Evolutionary conservation across 2,113 vertebrate genomes (phyloP).

Genomic region (Paradisaea rubra): DNA sequence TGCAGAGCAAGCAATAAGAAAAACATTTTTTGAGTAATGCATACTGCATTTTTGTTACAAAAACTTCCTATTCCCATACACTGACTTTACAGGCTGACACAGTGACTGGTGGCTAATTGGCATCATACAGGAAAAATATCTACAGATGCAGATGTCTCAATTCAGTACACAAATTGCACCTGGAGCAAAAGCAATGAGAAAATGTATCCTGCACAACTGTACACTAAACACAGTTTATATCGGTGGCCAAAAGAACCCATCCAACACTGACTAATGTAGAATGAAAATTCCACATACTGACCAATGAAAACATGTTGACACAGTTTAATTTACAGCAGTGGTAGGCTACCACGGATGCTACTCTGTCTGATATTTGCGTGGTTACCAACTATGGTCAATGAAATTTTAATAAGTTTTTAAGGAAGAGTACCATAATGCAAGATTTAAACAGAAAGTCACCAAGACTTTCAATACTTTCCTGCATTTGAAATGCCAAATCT

Average conservation of each 20-base stretch:
- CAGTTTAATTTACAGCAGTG: background rate
- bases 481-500: background rate
- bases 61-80: background rate
- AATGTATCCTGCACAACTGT: background rate
- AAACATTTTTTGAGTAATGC: background rate
- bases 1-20: background rate
- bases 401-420: background rate
- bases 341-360: background rate
- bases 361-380: background rate
- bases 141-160: background rate
- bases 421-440: background rate
- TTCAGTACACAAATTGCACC: background rate
- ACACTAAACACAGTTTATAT: background rate
- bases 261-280: background rate
- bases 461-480: background rate
- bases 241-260: background rate
- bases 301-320: background rate
- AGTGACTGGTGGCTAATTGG: background rate
- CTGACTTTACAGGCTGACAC: background rate
- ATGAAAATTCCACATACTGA: background rate
- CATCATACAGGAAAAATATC: background rate
- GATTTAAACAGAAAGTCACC: background rate
- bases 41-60: background rate
- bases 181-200: background rate
- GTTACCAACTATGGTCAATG: background rate